Conservation (phyloP, 2,888 invertebrate genomes). For the Colostygia pectinataria region DNA sequence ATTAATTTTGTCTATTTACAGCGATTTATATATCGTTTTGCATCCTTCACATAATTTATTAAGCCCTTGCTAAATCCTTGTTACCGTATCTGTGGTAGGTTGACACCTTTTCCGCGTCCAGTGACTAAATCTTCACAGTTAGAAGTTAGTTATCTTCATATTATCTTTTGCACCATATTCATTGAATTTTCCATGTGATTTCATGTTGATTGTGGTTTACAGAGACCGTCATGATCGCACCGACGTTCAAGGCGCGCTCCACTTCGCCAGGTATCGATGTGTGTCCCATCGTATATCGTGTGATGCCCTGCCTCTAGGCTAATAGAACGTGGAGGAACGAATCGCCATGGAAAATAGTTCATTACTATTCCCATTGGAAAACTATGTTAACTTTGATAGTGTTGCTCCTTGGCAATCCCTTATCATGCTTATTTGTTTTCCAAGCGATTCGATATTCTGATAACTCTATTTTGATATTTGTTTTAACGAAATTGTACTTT, state of each 20-base stretch:
- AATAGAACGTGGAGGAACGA: conserved; percentile 3
- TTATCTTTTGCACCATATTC: no score
- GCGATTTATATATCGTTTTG: no score
- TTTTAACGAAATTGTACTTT: background rate
- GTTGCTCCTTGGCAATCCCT: no score
- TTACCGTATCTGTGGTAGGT: no score
- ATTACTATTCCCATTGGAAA: background rate
- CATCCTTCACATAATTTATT: no score
- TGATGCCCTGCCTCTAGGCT: conserved; percentile 33
- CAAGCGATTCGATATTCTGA: background rate
- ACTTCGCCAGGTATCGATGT: conserved; percentile 85
- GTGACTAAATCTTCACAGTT: background rate
- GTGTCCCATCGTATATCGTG: conserved; percentile 34
- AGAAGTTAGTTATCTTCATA: background rate
- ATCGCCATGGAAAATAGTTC: background rate
- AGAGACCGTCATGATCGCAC: conserved; percentile 89
- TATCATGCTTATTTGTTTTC: background rate
- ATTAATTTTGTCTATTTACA: no score
- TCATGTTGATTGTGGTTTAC: conserved; percentile 75
- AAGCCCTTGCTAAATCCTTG: no score
- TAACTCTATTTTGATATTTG: no score
- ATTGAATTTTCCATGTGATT: conserved; percentile 13
- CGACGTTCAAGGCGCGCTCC: conserved; percentile 92
- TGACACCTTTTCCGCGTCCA: background rate
- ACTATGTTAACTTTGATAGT: background rate